Base-by-base conservation (phyloP, 2,113 vertebrate genomes). In the Nanorana parkeri region DNA sequence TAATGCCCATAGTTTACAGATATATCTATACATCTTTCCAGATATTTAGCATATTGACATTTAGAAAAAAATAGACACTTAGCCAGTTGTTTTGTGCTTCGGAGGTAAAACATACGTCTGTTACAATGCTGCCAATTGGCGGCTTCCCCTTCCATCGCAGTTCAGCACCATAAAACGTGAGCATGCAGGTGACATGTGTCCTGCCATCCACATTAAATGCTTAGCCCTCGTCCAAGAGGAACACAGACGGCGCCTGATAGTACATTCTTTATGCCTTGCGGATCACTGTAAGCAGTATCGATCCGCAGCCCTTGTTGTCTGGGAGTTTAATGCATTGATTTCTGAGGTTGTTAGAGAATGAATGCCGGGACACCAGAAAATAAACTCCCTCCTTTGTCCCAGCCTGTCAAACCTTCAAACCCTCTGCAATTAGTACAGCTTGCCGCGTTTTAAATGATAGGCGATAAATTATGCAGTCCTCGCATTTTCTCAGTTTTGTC, bases 311-410 rank as follows among this genome's bases (percentile, higher is more conserved):
- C 55, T 56, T 60, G 56, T 29, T 74, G 71, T 74, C 71, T 74
- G 5, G 55, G 71, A 55, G 28, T 74, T 74, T 74, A 74, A 74
- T 60, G 29, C 54, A 74, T 74, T 74, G 71, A 74, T 36, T 74
- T 74, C 56, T 32, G 71, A 74, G 71, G 71, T 29, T 36, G 55
- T 17, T 58, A 20, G 54, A 58, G 20, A 54, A 74, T 74, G 54
- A 60, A 74, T 74, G 71, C 54, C 13, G 54, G 16, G 20, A 32
- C 71, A 74, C 28, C 71, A 60, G 71, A 74, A 60, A 74, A 60
- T 74, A 20, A 74, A 60, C 71, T 74, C 55, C 51, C 26, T 58
- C 55, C 26, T 74, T 74, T 74, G 54, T 74, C 54, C 54, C 71
- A 15, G 71, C 19, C 54, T 74, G 71, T 74, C 54, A 74, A 60